Base-by-base conservation (phyloP, 2,888 invertebrate species). In the Drosophila mimetica region DNA sequence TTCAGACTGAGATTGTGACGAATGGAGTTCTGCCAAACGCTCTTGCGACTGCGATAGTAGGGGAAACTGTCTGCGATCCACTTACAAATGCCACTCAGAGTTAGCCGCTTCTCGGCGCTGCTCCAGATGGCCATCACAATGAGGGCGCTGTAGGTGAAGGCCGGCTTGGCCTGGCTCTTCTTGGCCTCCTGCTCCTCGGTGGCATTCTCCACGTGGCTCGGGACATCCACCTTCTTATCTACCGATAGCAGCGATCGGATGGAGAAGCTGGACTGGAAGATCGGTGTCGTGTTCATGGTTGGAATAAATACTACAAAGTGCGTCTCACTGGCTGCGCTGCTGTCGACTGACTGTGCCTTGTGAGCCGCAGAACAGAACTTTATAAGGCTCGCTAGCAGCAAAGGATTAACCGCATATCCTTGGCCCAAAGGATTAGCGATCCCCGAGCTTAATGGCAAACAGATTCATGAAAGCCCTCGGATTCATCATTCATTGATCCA, bases 121-220 rank as follows among this genome's bases (percentile, higher is more conserved):
- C 96, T 96, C 36, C 98, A 93, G 53, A 99, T 98, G 2, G 99
- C 99, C 98, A 99, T 98, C 96, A 99, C 98, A 87, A 99, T 99
- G 46, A 99, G 93, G 0, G 99, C 98, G 92, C 99, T 99, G 93
- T 99, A 99, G 88, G 98, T 98, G 93, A 97, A 99, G 0, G 97
- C 96, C 0, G 99, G 99, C 89, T 99, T 99, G 77, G 59, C 71
- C 14, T 50, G 14, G 46, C 47, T 48, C 22, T 41, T 18, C 18
- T 39, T 46, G 46, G 47, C 37, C 37, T 80, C 74, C 20, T n/a
- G n/a, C n/a, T 80, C 80, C 47, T 77, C 80, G 6, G 76, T 77
- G n/a, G 74, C 76, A 9, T 74, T 54, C 14, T 59, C 55, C n/a
- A n/a, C n/a, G n/a, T n/a, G n/a, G n/a, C 66, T 77, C 13, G 42